Conservation (phyloP, 1,140 invertebrate species). For the Vollenhovia emeryi region DNA sequence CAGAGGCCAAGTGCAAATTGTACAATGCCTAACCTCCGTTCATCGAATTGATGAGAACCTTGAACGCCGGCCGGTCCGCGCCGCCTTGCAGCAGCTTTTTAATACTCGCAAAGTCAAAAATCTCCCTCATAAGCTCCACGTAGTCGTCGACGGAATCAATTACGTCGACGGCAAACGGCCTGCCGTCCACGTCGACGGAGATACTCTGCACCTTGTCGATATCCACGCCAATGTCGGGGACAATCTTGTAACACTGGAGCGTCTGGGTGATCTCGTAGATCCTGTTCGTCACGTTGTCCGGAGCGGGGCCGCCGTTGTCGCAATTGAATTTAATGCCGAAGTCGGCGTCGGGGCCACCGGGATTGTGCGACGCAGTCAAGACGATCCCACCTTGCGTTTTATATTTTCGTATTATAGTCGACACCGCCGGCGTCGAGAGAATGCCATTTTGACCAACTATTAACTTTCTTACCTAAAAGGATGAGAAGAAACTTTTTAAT, state of each 20-base stretch:
- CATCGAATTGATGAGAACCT: constrained; percentile 97
- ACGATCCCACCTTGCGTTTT: constrained; percentile 96
- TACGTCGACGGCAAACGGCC: constrained; percentile 94
- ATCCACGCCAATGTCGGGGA: constrained; percentile 91
- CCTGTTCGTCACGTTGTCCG: constrained; percentile 95
- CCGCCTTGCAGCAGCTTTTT: constrained; percentile 91
- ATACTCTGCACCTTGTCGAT: constrained; percentile 88
- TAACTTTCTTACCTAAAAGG: constrained; percentile 92
- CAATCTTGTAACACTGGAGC: constrained; percentile 93
- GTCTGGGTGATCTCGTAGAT: constrained; percentile 94
- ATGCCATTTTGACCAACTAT: constrained; percentile 97
- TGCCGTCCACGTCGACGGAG: constrained; percentile 89
- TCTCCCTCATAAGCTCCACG: constrained; percentile 96
- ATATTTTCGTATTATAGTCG: constrained; percentile 96
- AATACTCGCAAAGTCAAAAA: constrained; percentile 97
- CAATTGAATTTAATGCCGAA: constrained; percentile 99
- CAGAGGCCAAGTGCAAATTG: constrained; percentile 34
- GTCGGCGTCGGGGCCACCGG: constrained; percentile 98
- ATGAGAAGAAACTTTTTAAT: no score
- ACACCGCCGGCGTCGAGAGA: constrained; percentile 98
- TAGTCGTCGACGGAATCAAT: constrained; percentile 97
- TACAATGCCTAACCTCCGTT: constrained; percentile 91
- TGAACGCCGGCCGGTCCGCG: constrained; percentile 89
- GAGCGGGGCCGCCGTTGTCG: constrained; percentile 98
- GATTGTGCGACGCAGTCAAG: constrained; percentile 99